Evolutionary conservation across 1,140 invertebrate species (phyloP).

Genomic region (Drosophila ficusphila): DNA sequence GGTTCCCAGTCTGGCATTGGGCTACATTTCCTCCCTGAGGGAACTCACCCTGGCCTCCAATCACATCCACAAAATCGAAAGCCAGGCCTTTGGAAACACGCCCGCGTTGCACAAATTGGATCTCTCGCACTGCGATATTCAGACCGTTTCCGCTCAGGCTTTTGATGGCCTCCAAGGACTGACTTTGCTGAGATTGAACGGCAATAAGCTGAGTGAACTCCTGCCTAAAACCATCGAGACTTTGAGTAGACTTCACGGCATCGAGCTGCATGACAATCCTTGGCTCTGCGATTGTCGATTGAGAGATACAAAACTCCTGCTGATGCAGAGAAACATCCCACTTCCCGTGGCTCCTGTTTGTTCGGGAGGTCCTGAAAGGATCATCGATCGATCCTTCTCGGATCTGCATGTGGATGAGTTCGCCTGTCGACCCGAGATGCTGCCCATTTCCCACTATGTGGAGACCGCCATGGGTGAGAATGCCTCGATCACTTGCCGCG

Average conservation of each 20-base stretch:
- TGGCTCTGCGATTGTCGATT: conserved; percentile 96
- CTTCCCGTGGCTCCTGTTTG: conserved; percentile 91
- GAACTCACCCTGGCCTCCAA: conserved; percentile 92
- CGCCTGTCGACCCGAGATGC: conserved; percentile 93
- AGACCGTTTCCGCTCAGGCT: conserved; percentile 89
- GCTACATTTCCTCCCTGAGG: conserved; percentile 90
- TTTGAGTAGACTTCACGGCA: conserved; percentile 90
- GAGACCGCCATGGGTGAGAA: conserved; percentile 92
- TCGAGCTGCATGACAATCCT: conserved; percentile 95
- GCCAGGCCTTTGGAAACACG: conserved; percentile 90
- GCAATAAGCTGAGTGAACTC: conserved; percentile 91
- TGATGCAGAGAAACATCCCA: conserved; percentile 92
- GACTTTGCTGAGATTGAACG: conserved; percentile 92
- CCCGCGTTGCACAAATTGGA: conserved; percentile 93
- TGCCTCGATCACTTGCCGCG: conserved; percentile 92
- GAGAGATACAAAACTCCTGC: conserved; percentile 92
- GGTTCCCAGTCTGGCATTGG: conserved; percentile 91
- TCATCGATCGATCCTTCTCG: conserved; percentile 89
- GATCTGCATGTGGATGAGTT: conserved; percentile 93
- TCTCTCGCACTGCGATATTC: conserved; percentile 91
- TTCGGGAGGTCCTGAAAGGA: conserved; percentile 87
- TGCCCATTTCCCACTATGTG: conserved; percentile 90
- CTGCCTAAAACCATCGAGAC: conserved; percentile 89
- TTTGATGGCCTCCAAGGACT: conserved; percentile 91
- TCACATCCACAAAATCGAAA: conserved; percentile 91